A percentile compares a stretch with the other conserved stretches of the same genome.
These are phyloP conservation scores for Amblyjoppa fuscipennis DNA, from an alignment of 2,888 invertebrate genomes.

Conservation along the genomic window DNA sequence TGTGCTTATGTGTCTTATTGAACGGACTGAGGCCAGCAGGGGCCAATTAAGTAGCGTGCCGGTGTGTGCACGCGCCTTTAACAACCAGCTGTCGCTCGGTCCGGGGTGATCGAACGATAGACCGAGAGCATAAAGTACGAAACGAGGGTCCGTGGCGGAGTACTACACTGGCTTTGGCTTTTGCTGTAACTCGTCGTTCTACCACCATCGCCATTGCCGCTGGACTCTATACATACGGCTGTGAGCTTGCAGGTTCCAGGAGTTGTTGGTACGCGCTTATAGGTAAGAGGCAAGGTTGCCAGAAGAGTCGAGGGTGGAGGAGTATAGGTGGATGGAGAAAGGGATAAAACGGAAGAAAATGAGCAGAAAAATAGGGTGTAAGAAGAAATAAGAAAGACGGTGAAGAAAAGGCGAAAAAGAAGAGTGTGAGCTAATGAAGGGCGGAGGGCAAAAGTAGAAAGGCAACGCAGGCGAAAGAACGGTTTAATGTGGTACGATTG, in stretches of 20 bases:
- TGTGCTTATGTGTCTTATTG: constrained; percentile 61
- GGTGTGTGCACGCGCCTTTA: constrained; percentile 69
- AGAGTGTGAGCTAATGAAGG: constrained; percentile 9
- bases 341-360: constrained; percentile 29
- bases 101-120: constrained; percentile 75
- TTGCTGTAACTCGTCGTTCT: constrained; percentile 48
- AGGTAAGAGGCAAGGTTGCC: constrained; percentile 35
- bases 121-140: constrained; percentile 72
- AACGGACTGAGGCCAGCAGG: constrained; percentile 60
- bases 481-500: constrained; percentile 77
- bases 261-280: constrained; percentile 35
- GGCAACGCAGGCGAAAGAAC: constrained; percentile 31
- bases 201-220: constrained; percentile 63
- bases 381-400: neutral
- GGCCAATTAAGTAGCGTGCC: constrained; percentile 70
- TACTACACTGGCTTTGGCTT: constrained; percentile 33
- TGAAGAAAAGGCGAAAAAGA: neutral
- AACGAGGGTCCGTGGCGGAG: constrained; percentile 67
- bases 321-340: constrained; percentile 4
- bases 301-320: constrained; percentile 17
- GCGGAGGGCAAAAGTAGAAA: neutral
- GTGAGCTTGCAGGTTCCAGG: constrained; percentile 43
- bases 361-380: neutral
- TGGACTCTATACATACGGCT: constrained; percentile 40
- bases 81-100: constrained; percentile 73